Evolutionary conservation across 37 sponge, comb jelly and placozoan species (phyloP).

Genomic region (Crambe crambe): DNA sequence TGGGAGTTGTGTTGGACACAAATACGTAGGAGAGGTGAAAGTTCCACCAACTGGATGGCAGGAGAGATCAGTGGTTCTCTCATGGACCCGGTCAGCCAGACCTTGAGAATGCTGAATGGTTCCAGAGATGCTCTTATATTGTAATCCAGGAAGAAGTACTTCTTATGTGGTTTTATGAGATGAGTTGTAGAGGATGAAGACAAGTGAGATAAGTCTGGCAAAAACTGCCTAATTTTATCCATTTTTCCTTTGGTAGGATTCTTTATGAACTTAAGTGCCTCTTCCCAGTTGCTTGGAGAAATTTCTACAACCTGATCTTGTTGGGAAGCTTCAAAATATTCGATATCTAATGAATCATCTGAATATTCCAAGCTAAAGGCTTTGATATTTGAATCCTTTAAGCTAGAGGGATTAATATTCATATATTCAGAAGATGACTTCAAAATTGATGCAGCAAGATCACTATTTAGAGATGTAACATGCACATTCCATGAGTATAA

Average conservation of each 20-base stretch:
- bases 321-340: not conserved
- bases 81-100: constrained; percentile 49
- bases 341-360: too few relatives aligned
- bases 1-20: constrained; percentile 65
- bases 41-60: constrained; percentile 50
- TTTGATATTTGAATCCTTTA: not conserved
- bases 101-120: constrained; percentile 19
- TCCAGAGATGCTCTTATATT: not conserved
- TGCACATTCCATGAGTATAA: not conserved
- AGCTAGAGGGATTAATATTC: not conserved
- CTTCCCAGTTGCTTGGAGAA: constrained; percentile 9
- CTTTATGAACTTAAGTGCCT: constrained; percentile 21
- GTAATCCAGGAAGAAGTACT: not conserved
- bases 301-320: not conserved
- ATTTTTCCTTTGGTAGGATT: constrained; percentile 20
- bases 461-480: not conserved
- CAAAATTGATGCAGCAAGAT: not conserved
- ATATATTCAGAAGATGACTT: not conserved
- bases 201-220: not conserved
- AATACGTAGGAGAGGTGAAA: constrained; percentile 34
- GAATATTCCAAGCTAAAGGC: not conserved
- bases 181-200: not conserved
- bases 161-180: not conserved
- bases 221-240: not conserved
- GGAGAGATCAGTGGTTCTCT: constrained; percentile 39